Base-by-base conservation (phyloP, 2,797 vertebrate genomes). In the Paratrypauchen microcephalus region DNA sequence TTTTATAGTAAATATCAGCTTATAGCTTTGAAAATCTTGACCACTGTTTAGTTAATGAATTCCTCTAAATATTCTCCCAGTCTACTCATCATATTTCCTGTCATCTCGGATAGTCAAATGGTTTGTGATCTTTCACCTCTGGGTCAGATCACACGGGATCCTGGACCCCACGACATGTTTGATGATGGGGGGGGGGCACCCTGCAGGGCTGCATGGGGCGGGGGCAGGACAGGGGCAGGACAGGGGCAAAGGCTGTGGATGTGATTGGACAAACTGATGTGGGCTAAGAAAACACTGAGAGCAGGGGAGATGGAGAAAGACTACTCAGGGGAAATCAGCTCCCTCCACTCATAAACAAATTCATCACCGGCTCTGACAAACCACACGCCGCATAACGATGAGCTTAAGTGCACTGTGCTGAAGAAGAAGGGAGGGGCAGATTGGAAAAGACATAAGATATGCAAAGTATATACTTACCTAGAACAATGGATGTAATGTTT, bases 311-410 rank as follows among this genome's bases (percentile, higher is more conserved):
- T 79, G 59, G 79, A 85, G 88, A 89, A 73, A 89, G 81, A 72
- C 80, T 83, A 94, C 93, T 94, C 92, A 68, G 75, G 94, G 93
- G 93, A 93, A 94, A 94, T 94, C 93, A 94, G 88, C 86, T 84
- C 88, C 87, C 88, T 91, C 88, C 72, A 81, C 91, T 92, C 88
- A 93, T 92, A 94, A 93, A 93, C 92, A 93, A 89, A 94, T 94
- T 93, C 90, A 93, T 94, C 93, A 93, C 92, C 88, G 90, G 91
- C 86, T 77, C 88, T 92, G 93, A 93, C 92, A 93, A 92, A 89
- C 86, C 86, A 80, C 83, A 88, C 64, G 72, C 83, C 65, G 88
- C 91, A 92, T 93, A 91, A 93, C 89, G 89, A 93, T 93, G 91
- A 92, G 91, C 90, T 85, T 86, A 91, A 88, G 85, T 89, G 85